These are phyloP conservation scores for Macrocentrus cingulum DNA, from an alignment of 1,140 invertebrate genomes.

Conservation along the genomic window DNA sequence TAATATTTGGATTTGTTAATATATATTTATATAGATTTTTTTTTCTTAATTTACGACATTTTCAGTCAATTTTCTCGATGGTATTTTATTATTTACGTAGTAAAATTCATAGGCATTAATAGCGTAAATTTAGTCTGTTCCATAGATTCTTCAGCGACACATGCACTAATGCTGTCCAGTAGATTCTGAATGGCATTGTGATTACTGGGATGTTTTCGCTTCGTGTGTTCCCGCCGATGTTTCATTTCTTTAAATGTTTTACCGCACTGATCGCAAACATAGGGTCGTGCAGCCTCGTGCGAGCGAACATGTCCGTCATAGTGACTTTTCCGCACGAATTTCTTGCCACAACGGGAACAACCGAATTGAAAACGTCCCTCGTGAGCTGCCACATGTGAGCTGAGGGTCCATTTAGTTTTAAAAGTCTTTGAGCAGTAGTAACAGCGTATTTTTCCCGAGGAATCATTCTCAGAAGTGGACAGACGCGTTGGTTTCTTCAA, in stretches of 20 bases:
- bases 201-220: constrained; percentile 49
- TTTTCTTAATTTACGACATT: no score
- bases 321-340: constrained; percentile 56
- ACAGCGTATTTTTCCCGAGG: constrained; percentile 45
- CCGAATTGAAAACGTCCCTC: constrained; percentile 55
- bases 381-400: constrained; percentile 54
- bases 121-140: constrained; percentile 53
- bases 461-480: constrained; percentile 9
- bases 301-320: constrained; percentile 54
- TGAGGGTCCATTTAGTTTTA: constrained; percentile 57
- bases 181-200: constrained; percentile 49
- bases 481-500: constrained; percentile 40
- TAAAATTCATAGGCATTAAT: constrained; percentile 55
- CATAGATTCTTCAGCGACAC: constrained; percentile 43
- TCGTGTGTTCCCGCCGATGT: constrained; percentile 54
- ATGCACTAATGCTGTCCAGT: constrained; percentile 49
- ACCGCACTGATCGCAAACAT: constrained; percentile 53
- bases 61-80: neutral
- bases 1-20: no score
- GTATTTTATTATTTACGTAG: constrained; percentile 35
- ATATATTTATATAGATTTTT: no score
- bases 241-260: constrained; percentile 56
- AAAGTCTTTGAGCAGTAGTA: constrained; percentile 57
- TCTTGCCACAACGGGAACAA: constrained; percentile 54
- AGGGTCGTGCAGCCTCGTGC: constrained; percentile 53